Evolutionary conservation across 1,140 invertebrate species (phyloP), one percentile per base, ranked within the genome.

Genomic region (Bombyx mori): DNA sequence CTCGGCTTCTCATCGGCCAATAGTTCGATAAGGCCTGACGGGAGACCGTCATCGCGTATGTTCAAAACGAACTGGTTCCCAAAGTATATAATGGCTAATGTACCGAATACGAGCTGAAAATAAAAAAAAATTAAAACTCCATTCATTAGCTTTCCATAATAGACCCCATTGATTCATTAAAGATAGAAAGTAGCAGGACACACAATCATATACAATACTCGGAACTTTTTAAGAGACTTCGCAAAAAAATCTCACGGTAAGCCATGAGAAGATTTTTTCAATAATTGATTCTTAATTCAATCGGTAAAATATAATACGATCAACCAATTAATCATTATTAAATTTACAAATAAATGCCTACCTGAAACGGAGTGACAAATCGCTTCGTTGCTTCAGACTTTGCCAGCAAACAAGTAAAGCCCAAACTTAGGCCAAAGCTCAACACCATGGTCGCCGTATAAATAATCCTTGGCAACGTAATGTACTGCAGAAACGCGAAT

Each of bases 401-500:
- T 1, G 91, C 91, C 48, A 93, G 66, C n/a, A 92, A 79, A 81
- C 92, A 94, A 1, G 92, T 92, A 0, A 90, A 73, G 1, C 89
- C 67, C 42, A 94, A 82, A 47, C 91, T 71, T 0, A 88, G 66
- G 22, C 89, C 89, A 5, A 93, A 82, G 2, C 90, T 62, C 1
- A 89, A 64, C 9, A 92, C 90, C 3, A 92, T 77, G 1, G 80
- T 79, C 58, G 92, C 82, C 6, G 90, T 90, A 56, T 93, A 89
- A 1, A 91, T 82, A 6, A 92, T 71, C 68, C 92, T 91, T 8
- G 90, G 91, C 48, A 93, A 81, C 0, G 92, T 90, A 8, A 94
- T 81, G 68, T 92, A 93, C 63, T 94, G 93, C 1, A 92, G 88
- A 51, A 92, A 89, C 6, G 94, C 93, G 7, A 93, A 89, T 8